Evolutionary conservation across 2,888 invertebrate species (phyloP).

Genomic region (Agonopterix subpropinquella): DNA sequence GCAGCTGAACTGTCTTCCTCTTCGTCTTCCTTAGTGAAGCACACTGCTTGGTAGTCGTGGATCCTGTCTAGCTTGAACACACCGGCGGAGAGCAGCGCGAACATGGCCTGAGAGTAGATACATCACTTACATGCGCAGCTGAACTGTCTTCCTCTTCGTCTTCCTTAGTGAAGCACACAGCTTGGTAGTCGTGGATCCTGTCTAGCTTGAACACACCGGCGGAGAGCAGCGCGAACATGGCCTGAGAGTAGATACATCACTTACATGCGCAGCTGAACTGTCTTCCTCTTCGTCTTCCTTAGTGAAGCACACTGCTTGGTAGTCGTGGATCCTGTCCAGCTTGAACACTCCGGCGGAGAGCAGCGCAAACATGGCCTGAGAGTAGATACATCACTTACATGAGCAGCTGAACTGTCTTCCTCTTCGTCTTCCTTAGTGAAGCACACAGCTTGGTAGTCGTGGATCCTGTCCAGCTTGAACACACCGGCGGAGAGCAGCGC

Average conservation of each 20-base stretch:
- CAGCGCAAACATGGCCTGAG: conserved; percentile 46
- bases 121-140: too few relatives aligned
- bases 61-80: conserved; percentile 57
- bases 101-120: conserved; percentile 34
- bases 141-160: conserved; percentile 13
- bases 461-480: too few relatives aligned
- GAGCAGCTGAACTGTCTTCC: too few relatives aligned
- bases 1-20: too few relatives aligned
- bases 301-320: conserved; percentile 60
- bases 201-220: conserved; percentile 47
- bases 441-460: too few relatives aligned
- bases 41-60: conserved; percentile 63
- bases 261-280: too few relatives aligned
- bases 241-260: conserved; percentile 12
- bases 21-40: conserved; percentile 40
- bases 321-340: conserved; percentile 60
- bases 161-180: conserved; percentile 49
- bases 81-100: conserved; percentile 40
- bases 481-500: too few relatives aligned
- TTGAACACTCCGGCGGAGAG: conserved; percentile 47
- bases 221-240: conserved; percentile 50
- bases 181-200: conserved; percentile 65
- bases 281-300: conserved; percentile 17
- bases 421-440: too few relatives aligned
- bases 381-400: neutral